Percentiles rank a stretch among this genome's conserved stretches.
These are phyloP conservation scores for Baccha elongata DNA, from an alignment of 2,888 invertebrate species.

Conservation along the genomic window DNA sequence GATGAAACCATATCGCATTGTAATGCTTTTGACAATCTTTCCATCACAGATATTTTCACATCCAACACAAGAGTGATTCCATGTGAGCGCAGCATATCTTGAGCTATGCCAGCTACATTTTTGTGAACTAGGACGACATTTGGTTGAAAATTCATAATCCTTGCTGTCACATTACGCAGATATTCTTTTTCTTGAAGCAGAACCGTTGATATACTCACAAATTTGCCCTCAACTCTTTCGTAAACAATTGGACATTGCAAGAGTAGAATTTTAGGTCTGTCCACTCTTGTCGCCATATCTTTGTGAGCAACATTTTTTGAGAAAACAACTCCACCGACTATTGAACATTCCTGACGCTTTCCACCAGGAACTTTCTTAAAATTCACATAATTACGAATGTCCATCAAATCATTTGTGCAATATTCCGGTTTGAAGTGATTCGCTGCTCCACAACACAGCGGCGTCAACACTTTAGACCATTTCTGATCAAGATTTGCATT, in stretches of 20 bases:
- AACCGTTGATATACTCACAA: slow-evolving; percentile 96
- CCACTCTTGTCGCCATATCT: slow-evolving; percentile 90
- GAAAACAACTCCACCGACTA: slow-evolving; percentile 95
- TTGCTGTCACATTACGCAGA: slow-evolving; percentile 91
- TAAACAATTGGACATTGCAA: slow-evolving; percentile 96
- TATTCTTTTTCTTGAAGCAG: slow-evolving; percentile 96
- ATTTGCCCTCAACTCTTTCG: slow-evolving; percentile 95
- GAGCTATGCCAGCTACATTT: slow-evolving; percentile 92
- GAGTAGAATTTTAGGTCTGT: slow-evolving; percentile 92
- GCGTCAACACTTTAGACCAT: slow-evolving; percentile 91
- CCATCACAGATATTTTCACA: slow-evolving; percentile 91
- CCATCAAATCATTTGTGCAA: slow-evolving; percentile 90
- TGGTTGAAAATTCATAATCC: slow-evolving; percentile 92
- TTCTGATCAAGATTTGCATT: slow-evolving; percentile 88
- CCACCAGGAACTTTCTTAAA: slow-evolving; percentile 96
- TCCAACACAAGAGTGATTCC: slow-evolving; percentile 94
- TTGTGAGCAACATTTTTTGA: slow-evolving; percentile 97
- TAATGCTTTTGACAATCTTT: slow-evolving; percentile 89
- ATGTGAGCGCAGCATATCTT: slow-evolving; percentile 90
- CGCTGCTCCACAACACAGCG: slow-evolving; percentile 91
- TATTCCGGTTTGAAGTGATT: slow-evolving; percentile 92
- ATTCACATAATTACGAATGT: slow-evolving; percentile 96
- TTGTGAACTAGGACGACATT: slow-evolving; percentile 95
- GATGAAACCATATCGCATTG: slow-evolving; percentile 93
- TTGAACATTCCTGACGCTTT: slow-evolving; percentile 86